phyloP scores from a whole-genome alignment of 2,113 vertebrate species.

The Trematocara macrostoma region DNA sequence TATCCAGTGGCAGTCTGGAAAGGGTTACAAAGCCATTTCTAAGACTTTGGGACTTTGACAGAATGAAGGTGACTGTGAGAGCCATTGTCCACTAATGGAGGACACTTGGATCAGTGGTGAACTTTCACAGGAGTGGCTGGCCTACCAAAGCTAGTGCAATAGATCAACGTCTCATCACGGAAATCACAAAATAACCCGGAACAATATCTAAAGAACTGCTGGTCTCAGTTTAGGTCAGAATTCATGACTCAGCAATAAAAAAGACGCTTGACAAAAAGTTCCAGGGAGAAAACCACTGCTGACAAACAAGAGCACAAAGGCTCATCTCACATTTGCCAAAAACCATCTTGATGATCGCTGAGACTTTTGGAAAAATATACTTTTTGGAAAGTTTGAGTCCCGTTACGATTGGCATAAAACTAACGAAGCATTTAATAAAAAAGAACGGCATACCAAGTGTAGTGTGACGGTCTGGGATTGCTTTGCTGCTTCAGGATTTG shows the following conservation, averaged over 20 bases:
- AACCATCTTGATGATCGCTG: background rate
- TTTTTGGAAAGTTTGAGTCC: background rate
- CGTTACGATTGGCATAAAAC: background rate
- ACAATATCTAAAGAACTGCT: background rate
- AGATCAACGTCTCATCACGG: background rate
- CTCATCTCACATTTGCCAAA: background rate
- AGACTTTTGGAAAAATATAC: background rate
- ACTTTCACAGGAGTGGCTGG: background rate
- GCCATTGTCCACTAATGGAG: background rate
- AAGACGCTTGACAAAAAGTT: background rate
- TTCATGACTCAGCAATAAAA: background rate
- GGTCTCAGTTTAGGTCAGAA: background rate
- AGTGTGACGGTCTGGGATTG: background rate
- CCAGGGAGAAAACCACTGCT: background rate
- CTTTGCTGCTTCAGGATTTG: background rate
- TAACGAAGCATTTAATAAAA: background rate
- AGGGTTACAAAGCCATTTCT: background rate
- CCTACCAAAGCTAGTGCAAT: background rate
- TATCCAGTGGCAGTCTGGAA: background rate
- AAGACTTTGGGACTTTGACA: background rate
- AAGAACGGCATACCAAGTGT: background rate
- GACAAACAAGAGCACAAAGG: background rate
- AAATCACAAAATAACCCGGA: background rate
- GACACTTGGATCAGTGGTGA: background rate
- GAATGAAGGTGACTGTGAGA: background rate